A percentile compares a stretch with the other conserved stretches of the same genome.
These are phyloP conservation scores for Seira musarum DNA, from an alignment of 2,888 invertebrate species.

Conservation along the genomic window DNA sequence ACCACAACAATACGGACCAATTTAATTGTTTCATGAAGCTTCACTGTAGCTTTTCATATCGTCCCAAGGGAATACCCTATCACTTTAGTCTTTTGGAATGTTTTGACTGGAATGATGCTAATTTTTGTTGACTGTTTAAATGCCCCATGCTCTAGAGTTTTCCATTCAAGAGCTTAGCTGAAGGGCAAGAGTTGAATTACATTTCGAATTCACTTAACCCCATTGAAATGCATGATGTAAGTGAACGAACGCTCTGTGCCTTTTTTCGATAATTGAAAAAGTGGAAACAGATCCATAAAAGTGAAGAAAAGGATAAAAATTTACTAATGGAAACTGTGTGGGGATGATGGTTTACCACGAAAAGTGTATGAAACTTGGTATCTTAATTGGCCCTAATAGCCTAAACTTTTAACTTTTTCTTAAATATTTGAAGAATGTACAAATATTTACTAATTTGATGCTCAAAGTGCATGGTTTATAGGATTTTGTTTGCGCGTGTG, in stretches of 20 bases:
- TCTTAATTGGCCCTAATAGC: constrained; percentile 54
- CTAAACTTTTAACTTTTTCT: neutral
- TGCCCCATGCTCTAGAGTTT: neutral
- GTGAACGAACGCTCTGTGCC: neutral
- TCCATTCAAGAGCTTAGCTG: neutral
- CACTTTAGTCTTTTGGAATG: constrained; percentile 10
- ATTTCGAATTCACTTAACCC: neutral
- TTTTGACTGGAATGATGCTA: neutral
- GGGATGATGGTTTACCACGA: constrained; percentile 14
- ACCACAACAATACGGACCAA: too few relatives aligned
- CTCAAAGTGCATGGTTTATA: too few relatives aligned
- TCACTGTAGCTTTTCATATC: constrained; percentile 27
- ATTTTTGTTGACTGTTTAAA: neutral
- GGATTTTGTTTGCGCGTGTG: too few relatives aligned
- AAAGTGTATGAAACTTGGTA: constrained; percentile 48
- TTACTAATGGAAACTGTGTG: neutral
- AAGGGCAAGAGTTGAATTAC: constrained; percentile 24
- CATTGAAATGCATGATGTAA: neutral
- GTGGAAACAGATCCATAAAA: constrained; percentile 38
- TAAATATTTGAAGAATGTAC: constrained; percentile 26
- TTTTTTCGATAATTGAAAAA: constrained; percentile 28
- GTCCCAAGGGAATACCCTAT: constrained; percentile 40
- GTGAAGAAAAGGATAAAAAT: neutral
- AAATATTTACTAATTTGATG: neutral
- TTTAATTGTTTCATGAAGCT: too few relatives aligned